Evolutionary conservation across 2,113 vertebrate species (phyloP).

Genomic region (Egretta garzetta): DNA sequence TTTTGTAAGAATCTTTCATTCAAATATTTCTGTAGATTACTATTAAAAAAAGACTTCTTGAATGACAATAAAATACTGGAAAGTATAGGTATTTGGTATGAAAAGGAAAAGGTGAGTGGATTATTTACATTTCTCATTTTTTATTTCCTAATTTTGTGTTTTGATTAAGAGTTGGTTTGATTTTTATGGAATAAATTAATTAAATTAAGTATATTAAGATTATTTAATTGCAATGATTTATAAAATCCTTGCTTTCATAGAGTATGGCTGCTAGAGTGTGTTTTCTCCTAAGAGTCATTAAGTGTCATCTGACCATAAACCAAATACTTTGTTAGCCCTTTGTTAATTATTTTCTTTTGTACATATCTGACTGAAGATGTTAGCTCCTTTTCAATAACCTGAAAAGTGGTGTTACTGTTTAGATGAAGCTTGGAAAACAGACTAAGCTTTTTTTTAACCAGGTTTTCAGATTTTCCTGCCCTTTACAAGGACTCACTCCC

Average conservation of each 20-base stretch:
- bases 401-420: background rate
- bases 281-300: background rate
- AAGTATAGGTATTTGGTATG: background rate
- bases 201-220: background rate
- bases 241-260: background rate
- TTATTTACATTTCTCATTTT: background rate
- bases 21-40: background rate
- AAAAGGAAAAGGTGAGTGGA: background rate
- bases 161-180: background rate
- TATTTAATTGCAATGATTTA: background rate
- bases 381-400: background rate
- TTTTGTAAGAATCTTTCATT: background rate
- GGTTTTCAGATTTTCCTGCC: background rate
- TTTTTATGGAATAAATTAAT: constrained; percentile 1
- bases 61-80: background rate
- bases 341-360: background rate
- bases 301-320: background rate
- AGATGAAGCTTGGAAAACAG: background rate
- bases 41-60: background rate
- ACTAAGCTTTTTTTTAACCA: background rate
- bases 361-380: background rate
- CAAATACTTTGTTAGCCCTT: background rate
- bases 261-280: background rate
- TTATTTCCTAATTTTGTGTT: background rate
- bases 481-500: background rate